Base-by-base conservation (phyloP, 1,140 invertebrate species). In the Anoplolepis gracilipes region DNA sequence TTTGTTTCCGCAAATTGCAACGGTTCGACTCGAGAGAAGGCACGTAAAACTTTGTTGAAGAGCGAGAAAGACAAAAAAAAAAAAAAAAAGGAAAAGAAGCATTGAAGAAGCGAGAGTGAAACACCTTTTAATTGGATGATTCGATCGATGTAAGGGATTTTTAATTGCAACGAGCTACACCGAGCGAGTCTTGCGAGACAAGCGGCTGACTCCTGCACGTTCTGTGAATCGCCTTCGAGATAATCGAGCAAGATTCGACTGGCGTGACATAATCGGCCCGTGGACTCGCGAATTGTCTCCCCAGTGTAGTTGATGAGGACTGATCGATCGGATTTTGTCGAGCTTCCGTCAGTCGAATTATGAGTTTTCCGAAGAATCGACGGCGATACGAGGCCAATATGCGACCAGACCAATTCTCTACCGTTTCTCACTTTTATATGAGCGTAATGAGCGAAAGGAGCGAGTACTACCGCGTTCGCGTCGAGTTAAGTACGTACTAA, bases 381-480 rank as follows among this genome's bases (percentile, higher is more conserved):
- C 67, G 70, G 72, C 62, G 49, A 79, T 78, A 89, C 85, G 87
- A 59, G 85, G 49, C 39, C 77, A 65, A 87, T 57, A 82, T 87
- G 55, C 87, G 67, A 75, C 88, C 77, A 86, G 90, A 91, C 90
- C 90, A 91, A 91, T 91, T 87, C 81, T 88, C 76, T 88, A 91
- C 91, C 79, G 90, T 92, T 92, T 92, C 91, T 92, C 91, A 92
- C 91, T 92, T 92, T 92, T 92, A 92, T 92, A 92, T 89, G 86
- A 91, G 85, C 87, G 85, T 70, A 85, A 85, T 78, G n/a, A n/a
- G 57, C 30, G 39, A 64, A 85, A 55, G 46, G 59, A 64, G 59
- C 57, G 59, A 89, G 53, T 62, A 46, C 36, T 10, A 76, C 55
- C 55, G 81, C 70, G 28, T 30, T 69, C 28, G 57, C 84, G 49